These are phyloP conservation scores for Poecilia picta DNA, from an alignment of 2,797 vertebrate genomes.

Conservation along the genomic window DNA sequence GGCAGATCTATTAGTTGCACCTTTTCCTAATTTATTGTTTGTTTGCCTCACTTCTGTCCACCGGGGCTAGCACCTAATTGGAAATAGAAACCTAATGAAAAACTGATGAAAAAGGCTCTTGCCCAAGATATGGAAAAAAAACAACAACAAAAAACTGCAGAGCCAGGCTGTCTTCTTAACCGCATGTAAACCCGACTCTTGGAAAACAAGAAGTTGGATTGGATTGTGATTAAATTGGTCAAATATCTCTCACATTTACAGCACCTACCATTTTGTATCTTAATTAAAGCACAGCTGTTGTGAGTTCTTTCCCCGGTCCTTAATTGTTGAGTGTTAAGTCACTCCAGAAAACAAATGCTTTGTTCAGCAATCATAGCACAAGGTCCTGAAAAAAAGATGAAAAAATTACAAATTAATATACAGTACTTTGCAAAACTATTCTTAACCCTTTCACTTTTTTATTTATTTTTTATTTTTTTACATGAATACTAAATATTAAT, in stretches of 20 bases:
- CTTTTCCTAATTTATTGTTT: constrained; percentile 79
- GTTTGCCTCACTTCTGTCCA: constrained; percentile 71
- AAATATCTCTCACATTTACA: constrained; percentile 17
- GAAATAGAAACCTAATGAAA: constrained; percentile 80
- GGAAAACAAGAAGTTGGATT: not conserved
- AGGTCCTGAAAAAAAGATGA: not conserved
- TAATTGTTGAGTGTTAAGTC: not conserved
- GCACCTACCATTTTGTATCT: not conserved
- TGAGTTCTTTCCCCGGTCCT: not conserved
- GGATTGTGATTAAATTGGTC: constrained; percentile 31
- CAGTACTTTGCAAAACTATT: not conserved
- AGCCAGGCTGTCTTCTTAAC: constrained; percentile 28
- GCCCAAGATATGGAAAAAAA: constrained; percentile 44
- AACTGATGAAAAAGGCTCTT: constrained; percentile 73
- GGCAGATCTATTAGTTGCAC: constrained; percentile 69
- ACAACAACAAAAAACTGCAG: constrained; percentile 28
- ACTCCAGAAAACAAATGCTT: not conserved
- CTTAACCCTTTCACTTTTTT: not conserved
- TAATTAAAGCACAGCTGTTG: not conserved
- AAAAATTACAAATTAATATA: not conserved
- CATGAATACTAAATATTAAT: not conserved
- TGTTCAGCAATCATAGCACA: not conserved
- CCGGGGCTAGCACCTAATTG: constrained; percentile 68
- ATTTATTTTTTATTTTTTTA: not conserved
- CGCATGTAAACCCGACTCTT: constrained; percentile 24